Conservation (phyloP, 1,140 invertebrate species). For the Thalassaphorura encarpata region DNA sequence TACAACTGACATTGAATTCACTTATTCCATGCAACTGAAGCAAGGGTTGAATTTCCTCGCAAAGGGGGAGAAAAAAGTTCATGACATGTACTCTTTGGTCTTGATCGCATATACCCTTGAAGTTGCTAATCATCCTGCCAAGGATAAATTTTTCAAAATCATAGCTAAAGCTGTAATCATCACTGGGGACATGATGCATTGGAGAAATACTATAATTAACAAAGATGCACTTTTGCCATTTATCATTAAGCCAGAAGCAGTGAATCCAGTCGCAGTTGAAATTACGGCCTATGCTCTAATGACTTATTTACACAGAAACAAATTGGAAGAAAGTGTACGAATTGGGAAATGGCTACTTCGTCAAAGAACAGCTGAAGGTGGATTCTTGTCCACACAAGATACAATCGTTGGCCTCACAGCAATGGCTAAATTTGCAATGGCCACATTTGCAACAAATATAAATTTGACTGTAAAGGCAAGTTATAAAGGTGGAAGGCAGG, state of each 20-base stretch:
- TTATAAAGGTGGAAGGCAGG: not conserved
- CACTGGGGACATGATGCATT: not conserved
- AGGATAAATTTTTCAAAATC: constrained; percentile 2
- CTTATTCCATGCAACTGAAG: constrained; percentile 40
- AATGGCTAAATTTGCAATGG: constrained; percentile 13
- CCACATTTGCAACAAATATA: not conserved
- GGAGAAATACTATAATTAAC: not conserved
- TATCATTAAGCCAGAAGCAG: not conserved
- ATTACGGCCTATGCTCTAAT: constrained; percentile 75
- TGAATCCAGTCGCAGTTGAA: constrained; percentile 62
- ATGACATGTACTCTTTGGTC: constrained; percentile 46
- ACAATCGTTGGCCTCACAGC: constrained; percentile 24
- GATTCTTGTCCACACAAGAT: constrained; percentile 65
- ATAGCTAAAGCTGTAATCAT: not conserved
- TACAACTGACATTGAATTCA: constrained; percentile 38
- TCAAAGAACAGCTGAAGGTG: constrained; percentile 67
- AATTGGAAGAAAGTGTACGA: constrained; percentile 57
- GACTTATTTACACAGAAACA: constrained; percentile 52
- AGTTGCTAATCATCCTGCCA: constrained; percentile 43
- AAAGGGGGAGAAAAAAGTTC: constrained; percentile 41
- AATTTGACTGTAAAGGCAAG: constrained; percentile 3
- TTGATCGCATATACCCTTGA: constrained; percentile 50
- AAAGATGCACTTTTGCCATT: not conserved
- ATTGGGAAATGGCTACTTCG: constrained; percentile 73
- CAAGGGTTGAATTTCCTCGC: constrained; percentile 70